These are phyloP conservation scores for Neopelma chrysocephalum DNA, from an alignment of 2,797 vertebrate species.

Conservation along the genomic window DNA sequence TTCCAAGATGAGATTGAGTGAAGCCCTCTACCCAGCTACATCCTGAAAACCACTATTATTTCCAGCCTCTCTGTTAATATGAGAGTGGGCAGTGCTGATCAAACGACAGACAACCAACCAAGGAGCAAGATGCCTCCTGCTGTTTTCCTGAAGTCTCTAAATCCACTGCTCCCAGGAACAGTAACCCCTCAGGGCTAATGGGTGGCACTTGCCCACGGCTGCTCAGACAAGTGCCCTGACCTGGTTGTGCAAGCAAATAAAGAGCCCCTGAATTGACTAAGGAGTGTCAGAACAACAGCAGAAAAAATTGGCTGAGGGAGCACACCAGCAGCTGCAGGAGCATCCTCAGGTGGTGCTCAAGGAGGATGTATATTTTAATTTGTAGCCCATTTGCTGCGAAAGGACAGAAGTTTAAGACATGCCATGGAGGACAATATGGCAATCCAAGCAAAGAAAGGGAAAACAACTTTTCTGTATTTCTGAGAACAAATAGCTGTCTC, in stretches of 20 bases:
- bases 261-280: not conserved
- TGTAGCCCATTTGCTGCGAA: conserved; percentile 59
- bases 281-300: not conserved
- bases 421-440: conserved; percentile 41
- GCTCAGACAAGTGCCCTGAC: not conserved
- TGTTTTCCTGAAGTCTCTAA: not conserved
- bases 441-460: conserved; percentile 60
- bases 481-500: conserved; percentile 78
- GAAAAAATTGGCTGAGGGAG: not conserved
- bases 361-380: conserved; percentile 49
- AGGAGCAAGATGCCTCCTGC: not conserved
- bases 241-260: conserved; percentile 2
- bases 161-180: not conserved
- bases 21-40: not conserved
- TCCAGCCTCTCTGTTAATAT: not conserved
- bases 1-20: not conserved
- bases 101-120: not conserved
- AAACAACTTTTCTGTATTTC: conserved; percentile 70
- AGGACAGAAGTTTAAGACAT: conserved; percentile 45
- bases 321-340: not conserved
- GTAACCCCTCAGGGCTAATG: not conserved
- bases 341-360: conserved; percentile 47
- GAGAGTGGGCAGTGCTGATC: not conserved
- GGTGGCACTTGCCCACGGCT: not conserved
- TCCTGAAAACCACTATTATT: not conserved